Evolutionary conservation across 2,888 invertebrate species (phyloP).

Genomic region (Drymonia ruficornis): DNA sequence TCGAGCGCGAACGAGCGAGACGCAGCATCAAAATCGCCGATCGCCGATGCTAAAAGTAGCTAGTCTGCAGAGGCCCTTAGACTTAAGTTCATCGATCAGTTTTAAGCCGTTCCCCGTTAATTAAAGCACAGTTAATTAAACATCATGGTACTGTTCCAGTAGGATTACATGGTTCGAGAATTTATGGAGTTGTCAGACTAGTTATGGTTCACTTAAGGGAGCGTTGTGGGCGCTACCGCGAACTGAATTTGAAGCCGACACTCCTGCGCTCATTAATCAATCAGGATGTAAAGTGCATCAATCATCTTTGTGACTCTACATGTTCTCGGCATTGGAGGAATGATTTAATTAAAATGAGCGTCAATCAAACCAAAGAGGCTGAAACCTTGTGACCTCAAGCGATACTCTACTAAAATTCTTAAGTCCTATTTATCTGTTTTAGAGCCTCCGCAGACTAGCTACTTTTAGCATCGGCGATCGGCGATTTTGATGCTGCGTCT

Average conservation of each 20-base stretch:
- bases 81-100: not conserved
- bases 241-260: not conserved
- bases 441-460: too few relatives aligned
- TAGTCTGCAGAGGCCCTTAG: too few relatives aligned
- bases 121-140: constrained; percentile 2
- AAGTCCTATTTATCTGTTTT: too few relatives aligned
- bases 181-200: not conserved
- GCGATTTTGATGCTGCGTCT: too few relatives aligned
- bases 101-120: not conserved
- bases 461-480: too few relatives aligned
- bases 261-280: not conserved
- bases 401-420: too few relatives aligned
- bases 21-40: too few relatives aligned
- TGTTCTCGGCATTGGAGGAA: not conserved
- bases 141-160: not conserved
- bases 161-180: not conserved
- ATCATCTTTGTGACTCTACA: not conserved
- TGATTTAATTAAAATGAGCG: not conserved
- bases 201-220: not conserved
- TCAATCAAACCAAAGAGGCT: too few relatives aligned
- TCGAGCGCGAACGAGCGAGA: too few relatives aligned
- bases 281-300: not conserved
- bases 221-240: not conserved
- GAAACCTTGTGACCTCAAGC: too few relatives aligned
- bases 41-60: too few relatives aligned